A percentile compares a stretch with the other conserved stretches of the same genome.
Conservation (phyloP, 2,113 vertebrate genomes). For the Bufo gargarizans region DNA sequence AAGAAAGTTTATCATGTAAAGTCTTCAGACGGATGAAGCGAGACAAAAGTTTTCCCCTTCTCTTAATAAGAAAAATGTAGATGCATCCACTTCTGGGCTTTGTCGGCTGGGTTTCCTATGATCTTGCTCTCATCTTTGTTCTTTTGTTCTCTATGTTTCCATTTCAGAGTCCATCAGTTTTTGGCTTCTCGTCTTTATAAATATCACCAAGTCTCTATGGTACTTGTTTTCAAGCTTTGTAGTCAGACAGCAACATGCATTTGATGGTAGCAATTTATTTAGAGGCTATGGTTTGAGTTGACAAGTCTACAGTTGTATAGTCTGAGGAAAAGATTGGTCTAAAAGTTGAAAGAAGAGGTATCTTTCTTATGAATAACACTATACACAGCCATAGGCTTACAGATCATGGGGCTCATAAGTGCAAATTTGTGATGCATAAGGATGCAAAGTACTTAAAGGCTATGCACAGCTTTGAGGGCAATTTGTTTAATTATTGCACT, state of each 20-base stretch:
- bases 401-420: no score
- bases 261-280: neutral
- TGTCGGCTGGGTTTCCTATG: neutral
- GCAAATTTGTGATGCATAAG: no score
- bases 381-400: neutral
- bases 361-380: neutral
- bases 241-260: neutral
- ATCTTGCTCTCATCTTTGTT: slow-evolving; percentile 18
- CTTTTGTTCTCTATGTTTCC: slow-evolving; percentile 1
- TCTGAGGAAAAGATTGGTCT: neutral
- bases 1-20: slow-evolving; percentile 11
- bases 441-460: no score
- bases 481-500: no score
- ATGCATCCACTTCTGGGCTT: neutral
- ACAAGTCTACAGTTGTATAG: neutral
- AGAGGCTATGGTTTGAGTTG: neutral
- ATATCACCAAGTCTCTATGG: slow-evolving; percentile 16
- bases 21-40: slow-evolving; percentile 7
- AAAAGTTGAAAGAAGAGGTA: neutral
- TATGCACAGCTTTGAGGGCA: no score
- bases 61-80: neutral
- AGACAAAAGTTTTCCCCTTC: neutral
- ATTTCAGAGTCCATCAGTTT: neutral
- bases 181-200: neutral
- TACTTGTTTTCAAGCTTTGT: neutral